Percentiles rank a stretch among this genome's conserved stretches.
Evolutionary conservation across 2,888 invertebrate genomes (phyloP).

Genomic region (Coleophora deauratella): DNA sequence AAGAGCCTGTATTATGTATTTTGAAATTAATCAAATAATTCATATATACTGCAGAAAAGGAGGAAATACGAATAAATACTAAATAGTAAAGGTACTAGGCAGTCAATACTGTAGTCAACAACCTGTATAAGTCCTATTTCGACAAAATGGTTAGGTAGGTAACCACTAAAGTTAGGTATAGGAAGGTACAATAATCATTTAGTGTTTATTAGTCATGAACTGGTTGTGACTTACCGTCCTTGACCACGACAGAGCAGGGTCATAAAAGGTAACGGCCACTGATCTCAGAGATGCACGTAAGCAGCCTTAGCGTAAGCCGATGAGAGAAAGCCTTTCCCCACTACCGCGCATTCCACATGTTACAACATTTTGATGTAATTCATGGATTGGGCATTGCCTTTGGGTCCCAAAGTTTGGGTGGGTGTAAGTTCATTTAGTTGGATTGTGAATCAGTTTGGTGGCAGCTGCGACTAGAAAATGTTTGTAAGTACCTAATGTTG

Average conservation of each 20-base stretch:
- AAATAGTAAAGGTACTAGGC: too few relatives aligned
- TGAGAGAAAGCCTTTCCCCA: slow-evolving; percentile 39
- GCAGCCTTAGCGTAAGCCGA: background rate
- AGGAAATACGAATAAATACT: too few relatives aligned
- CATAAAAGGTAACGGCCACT: slow-evolving; percentile 9
- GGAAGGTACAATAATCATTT: too few relatives aligned
- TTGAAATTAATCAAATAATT: too few relatives aligned
- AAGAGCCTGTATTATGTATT: too few relatives aligned
- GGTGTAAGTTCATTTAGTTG: background rate
- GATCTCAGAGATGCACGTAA: background rate
- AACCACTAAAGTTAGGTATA: too few relatives aligned
- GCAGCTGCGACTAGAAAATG: background rate
- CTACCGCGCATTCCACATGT: slow-evolving; percentile 14
- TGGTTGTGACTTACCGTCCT: slow-evolving; percentile 12
- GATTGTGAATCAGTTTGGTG: background rate
- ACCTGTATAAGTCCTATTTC: too few relatives aligned
- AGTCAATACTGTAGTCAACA: too few relatives aligned
- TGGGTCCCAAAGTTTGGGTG: background rate
- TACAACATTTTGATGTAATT: background rate
- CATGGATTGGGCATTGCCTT: background rate
- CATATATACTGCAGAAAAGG: too few relatives aligned
- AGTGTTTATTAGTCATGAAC: too few relatives aligned
- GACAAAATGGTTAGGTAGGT: too few relatives aligned
- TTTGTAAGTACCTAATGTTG: background rate
- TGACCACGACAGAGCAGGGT: slow-evolving; percentile 16